These are phyloP conservation scores for Didymodactylos carnosus DNA, from an alignment of 2,888 invertebrate genomes.

Conservation along the genomic window DNA sequence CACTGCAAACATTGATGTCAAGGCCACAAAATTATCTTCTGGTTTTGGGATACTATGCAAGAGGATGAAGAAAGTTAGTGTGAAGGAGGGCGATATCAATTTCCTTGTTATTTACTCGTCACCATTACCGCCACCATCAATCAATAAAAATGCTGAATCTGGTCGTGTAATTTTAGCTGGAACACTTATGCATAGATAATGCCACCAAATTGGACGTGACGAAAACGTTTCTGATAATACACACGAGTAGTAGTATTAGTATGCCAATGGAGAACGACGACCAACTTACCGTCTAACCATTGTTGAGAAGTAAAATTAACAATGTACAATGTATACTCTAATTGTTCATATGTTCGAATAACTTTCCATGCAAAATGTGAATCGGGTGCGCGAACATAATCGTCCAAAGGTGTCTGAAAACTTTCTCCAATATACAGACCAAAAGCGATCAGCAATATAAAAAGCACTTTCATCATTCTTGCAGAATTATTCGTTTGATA, in stretches of 20 bases:
- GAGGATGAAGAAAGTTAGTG: no score
- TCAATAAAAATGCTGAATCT: constrained; percentile 16
- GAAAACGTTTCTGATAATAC: constrained; percentile 13
- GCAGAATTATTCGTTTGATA: no score
- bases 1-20: constrained; percentile 19
- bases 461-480: no score
- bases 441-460: no score
- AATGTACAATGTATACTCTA: constrained; percentile 16
- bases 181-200: constrained; percentile 16
- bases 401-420: constrained; percentile 17
- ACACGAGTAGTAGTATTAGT: not conserved
- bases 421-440: not conserved
- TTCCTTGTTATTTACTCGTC: constrained; percentile 15
- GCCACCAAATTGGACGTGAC: constrained; percentile 18
- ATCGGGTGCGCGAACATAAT: constrained; percentile 18
- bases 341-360: constrained; percentile 13
- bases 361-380: constrained; percentile 16
- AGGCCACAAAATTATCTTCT: not conserved
- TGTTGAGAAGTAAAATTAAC: constrained; percentile 19
- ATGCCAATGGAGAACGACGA: not conserved
- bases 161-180: constrained; percentile 16
- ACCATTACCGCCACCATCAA: constrained; percentile 16
- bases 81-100: not conserved
- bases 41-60: constrained; percentile 4
- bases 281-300: constrained; percentile 16